Conservation (phyloP, 2,113 vertebrate species). For the Callaeas wilsoni region DNA sequence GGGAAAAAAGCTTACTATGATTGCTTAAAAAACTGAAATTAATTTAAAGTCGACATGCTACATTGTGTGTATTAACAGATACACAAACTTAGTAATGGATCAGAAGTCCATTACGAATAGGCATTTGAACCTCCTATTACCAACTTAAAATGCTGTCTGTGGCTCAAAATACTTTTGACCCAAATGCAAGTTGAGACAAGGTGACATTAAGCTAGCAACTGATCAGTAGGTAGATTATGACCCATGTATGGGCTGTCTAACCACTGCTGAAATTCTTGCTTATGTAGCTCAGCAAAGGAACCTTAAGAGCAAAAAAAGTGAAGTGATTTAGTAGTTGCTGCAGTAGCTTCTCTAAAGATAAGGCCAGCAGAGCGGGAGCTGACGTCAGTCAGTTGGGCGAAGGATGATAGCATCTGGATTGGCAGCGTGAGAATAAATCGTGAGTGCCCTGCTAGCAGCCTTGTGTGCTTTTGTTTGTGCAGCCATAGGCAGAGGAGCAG, state of each 20-base stretch:
- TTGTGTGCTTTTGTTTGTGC: neutral
- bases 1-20: neutral
- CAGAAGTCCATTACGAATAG: neutral
- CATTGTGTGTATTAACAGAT: neutral
- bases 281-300: neutral
- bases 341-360: neutral
- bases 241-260: neutral
- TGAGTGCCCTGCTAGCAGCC: neutral
- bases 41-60: neutral
- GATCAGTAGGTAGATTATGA: neutral
- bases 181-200: neutral
- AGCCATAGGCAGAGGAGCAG: neutral
- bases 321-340: neutral
- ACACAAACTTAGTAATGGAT: neutral
- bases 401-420: neutral
- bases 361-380: neutral
- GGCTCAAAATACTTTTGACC: neutral
- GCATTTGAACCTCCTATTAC: neutral
- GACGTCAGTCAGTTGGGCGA: neutral
- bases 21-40: neutral
- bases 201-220: neutral
- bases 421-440: neutral
- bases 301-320: neutral
- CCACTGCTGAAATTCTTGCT: neutral
- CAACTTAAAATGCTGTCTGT: neutral